Base-by-base conservation (phyloP, 2,888 invertebrate species). In the Boloria euphrosyne region DNA sequence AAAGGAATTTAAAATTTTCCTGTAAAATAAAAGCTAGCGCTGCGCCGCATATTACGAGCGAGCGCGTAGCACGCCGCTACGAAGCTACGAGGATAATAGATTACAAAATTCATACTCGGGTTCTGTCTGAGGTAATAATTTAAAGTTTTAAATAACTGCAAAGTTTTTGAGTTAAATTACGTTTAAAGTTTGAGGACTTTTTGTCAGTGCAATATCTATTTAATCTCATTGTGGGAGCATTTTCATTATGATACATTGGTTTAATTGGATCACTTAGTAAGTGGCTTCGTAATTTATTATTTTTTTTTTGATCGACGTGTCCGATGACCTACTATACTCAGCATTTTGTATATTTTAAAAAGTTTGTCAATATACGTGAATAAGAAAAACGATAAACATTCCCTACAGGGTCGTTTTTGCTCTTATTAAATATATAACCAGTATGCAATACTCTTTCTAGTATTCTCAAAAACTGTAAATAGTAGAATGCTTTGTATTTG, bases 101-200 rank as follows among this genome's bases (percentile, higher is more conserved):
- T 62, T 17, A 62, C 54, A 47, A 62, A 62, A 62, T 53, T 62
- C 31, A 18, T 53, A 51, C 22, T 38, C 17, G 4, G 62, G 62
- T 54, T 17, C 62, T 47, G 31, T 47, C 53, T 47, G 27, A 54
- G 54, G 31, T 53, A 54, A 47, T 53, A 53, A 31, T 54, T 53
- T 22, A 44, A 54, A 47, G 17, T 16, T 44, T 27, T 46, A 58
- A 49, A 58, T 49, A 49, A 31, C 31, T 16, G 47, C 31, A 58
- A 27, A 16, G 47, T 7, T 58, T 49, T 58, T 57, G 18, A 47
- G 27, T 49, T 22, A 27, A 49, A 49, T 49, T 31, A 58, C 47
- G 16, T 58, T 47, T 49, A 58, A 31, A 57, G 16, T 58, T 58
- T 17, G 17, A 4, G 3, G 16, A 13, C 31, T 46, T 47, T 58